Conservation (phyloP, 2,797 vertebrate species). For the Dryobates pubescens region DNA sequence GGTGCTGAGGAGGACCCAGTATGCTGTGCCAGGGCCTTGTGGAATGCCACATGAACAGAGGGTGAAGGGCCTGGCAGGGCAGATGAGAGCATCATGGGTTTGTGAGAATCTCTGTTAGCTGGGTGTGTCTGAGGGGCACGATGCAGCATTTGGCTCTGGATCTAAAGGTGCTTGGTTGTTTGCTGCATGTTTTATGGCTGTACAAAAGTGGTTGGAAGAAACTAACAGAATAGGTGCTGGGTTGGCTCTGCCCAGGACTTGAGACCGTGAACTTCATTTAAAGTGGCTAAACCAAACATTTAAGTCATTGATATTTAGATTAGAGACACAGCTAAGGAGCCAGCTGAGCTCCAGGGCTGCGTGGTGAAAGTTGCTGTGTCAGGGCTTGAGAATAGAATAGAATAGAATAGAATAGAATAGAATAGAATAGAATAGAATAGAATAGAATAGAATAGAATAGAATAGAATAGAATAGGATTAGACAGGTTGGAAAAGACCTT, state of each 20-base stretch:
- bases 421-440: too few relatives aligned
- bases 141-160: conserved; percentile 37
- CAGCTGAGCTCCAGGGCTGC: neutral
- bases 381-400: neutral
- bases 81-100: neutral
- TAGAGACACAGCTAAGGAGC: neutral
- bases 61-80: neutral
- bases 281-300: conserved; percentile 27
- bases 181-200: conserved; percentile 18
- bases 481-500: too few relatives aligned
- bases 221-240: neutral
- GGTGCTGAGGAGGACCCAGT: neutral
- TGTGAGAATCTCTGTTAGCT: neutral
- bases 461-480: too few relatives aligned
- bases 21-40: neutral
- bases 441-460: too few relatives aligned
- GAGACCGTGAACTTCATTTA: conserved; percentile 3
- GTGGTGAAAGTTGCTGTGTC: conserved; percentile 1
- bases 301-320: conserved; percentile 42
- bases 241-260: conserved; percentile 17
- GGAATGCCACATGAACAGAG: neutral
- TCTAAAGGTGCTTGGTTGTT: neutral
- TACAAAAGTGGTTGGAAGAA: conserved; percentile 25
- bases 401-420: too few relatives aligned
- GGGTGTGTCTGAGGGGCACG: neutral